These are phyloP conservation scores for Trissolcus basalis DNA, from an alignment of 1,140 invertebrate genomes.

Conservation along the genomic window DNA sequence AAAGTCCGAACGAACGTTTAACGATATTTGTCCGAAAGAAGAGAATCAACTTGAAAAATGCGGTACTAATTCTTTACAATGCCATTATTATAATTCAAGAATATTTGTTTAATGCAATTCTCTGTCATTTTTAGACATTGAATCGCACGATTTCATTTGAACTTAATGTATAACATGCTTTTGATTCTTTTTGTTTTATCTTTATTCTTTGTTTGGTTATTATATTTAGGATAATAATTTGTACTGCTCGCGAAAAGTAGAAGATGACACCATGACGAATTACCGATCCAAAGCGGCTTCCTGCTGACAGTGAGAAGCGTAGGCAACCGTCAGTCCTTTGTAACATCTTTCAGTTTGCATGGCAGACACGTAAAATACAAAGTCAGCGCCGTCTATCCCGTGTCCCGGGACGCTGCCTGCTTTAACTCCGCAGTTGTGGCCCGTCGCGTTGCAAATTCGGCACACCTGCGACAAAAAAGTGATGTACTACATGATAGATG, in stretches of 20 bases:
- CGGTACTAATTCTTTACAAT: neutral
- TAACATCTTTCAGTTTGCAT: constrained; percentile 93
- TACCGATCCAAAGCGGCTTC: constrained; percentile 93
- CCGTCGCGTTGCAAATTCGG: constrained; percentile 88
- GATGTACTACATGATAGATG: constrained; percentile 14
- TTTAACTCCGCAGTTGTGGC: constrained; percentile 83
- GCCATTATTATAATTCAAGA: neutral
- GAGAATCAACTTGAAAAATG: neutral
- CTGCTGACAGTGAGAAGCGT: constrained; percentile 99
- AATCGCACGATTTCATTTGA: too few relatives aligned
- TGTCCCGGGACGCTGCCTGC: constrained; percentile 76
- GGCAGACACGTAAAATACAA: constrained; percentile 97
- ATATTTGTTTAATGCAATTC: too few relatives aligned
- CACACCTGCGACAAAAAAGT: constrained; percentile 80
- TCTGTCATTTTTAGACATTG: too few relatives aligned
- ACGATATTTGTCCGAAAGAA: constrained; percentile 5
- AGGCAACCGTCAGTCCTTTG: constrained; percentile 94
- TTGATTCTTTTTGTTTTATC: too few relatives aligned
- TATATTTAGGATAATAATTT: constrained; percentile 30
- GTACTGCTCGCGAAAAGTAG: constrained; percentile 3
- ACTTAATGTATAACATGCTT: too few relatives aligned
- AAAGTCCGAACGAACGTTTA: constrained; percentile 4
- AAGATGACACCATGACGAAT: constrained; percentile 50
- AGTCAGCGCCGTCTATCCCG: constrained; percentile 93
- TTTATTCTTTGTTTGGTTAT: constrained; percentile 7